A percentile compares a stretch with the other conserved stretches of the same genome.
Evolutionary conservation across 2,888 invertebrate genomes (phyloP).

Genomic region (Cactoblastis cactorum): DNA sequence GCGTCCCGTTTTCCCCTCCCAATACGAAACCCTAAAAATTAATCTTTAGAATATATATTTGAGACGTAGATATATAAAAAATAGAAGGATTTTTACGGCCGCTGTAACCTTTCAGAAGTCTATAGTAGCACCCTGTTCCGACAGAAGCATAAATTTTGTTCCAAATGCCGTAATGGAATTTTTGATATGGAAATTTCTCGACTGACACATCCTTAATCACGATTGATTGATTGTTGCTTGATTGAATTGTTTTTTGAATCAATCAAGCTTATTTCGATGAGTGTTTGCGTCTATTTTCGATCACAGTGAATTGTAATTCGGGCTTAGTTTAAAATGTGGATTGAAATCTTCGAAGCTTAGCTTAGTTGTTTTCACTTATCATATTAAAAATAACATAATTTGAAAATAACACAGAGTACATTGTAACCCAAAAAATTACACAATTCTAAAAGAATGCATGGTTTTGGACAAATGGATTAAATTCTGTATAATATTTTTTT

Average conservation of each 20-base stretch:
- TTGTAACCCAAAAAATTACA: no score
- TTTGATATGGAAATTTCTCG: constrained; percentile 14
- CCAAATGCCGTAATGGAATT: constrained; percentile 13
- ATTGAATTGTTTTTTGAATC: constrained; percentile 14
- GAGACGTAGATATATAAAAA: no score
- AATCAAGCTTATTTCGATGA: constrained; percentile 1
- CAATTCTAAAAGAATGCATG: no score
- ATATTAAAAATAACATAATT: no score
- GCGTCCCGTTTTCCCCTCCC: no score
- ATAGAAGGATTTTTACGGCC: not conserved
- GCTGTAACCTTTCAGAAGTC: not conserved
- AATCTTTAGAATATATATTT: no score
- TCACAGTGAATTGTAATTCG: not conserved
- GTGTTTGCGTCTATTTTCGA: not conserved
- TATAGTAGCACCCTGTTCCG: not conserved
- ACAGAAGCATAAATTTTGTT: constrained; percentile 7
- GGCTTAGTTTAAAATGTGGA: not conserved
- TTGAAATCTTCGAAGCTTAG: not conserved
- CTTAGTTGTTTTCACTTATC: not conserved
- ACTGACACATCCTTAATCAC: constrained; percentile 13
- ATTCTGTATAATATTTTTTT: no score
- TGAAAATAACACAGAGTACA: no score
- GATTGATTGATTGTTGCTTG: constrained; percentile 12
- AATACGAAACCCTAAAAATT: no score
- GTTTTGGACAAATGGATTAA: no score